These are phyloP conservation scores for Dicentrarchus labrax DNA, from an alignment of 2,113 vertebrate species.

Conservation along the genomic window DNA sequence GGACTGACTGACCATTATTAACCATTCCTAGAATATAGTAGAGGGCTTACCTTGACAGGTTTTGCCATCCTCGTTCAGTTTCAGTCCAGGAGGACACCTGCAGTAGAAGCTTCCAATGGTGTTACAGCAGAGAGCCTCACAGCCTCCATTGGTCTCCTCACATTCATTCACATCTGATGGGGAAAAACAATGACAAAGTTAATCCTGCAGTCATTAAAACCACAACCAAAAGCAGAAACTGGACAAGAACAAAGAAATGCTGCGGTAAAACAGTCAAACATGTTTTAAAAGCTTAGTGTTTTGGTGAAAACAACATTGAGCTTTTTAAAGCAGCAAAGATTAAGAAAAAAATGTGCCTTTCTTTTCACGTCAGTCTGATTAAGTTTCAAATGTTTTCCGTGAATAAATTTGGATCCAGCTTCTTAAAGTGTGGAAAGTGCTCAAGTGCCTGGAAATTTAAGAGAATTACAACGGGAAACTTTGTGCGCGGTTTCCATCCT, in stretches of 20 bases:
- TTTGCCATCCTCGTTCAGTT: constrained; percentile 83
- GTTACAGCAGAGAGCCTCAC: constrained; percentile 85
- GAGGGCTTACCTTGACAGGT: constrained; percentile 84
- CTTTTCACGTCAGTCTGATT: constrained; percentile 29
- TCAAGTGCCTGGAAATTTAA: constrained; percentile 40
- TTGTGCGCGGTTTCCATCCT: constrained; percentile 31
- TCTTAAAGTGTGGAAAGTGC: constrained; percentile 34
- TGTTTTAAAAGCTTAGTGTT: background rate
- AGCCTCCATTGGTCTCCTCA: constrained; percentile 83
- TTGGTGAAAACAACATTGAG: background rate
- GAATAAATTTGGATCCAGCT: constrained; percentile 24
- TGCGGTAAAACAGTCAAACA: background rate
- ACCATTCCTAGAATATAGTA: background rate
- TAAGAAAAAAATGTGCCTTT: constrained; percentile 21
- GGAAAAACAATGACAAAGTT: constrained; percentile 30
- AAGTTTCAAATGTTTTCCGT: constrained; percentile 36
- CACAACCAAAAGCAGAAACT: background rate
- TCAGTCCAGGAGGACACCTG: constrained; percentile 79
- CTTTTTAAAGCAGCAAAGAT: background rate
- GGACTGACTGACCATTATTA: background rate
- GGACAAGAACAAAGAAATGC: background rate
- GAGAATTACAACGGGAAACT: constrained; percentile 27
- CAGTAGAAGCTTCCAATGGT: constrained; percentile 90
- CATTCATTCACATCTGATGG: constrained; percentile 87
- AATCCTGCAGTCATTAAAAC: constrained; percentile 1